These are phyloP conservation scores for Coptodon bakossiorum DNA, from an alignment of 2,113 vertebrate species.

Conservation along the genomic window DNA sequence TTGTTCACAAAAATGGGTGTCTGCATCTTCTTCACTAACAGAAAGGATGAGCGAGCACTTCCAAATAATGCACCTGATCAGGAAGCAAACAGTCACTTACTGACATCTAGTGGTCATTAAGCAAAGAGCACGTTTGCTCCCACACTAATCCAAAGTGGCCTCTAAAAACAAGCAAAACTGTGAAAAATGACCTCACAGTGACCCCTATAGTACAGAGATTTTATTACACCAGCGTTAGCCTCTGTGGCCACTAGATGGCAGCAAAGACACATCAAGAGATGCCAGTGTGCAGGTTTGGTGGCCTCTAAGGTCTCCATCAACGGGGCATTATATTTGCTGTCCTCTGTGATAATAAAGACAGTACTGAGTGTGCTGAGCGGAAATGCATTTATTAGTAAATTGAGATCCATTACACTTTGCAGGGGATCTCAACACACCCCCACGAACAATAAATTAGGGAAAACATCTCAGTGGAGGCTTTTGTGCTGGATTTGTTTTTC, in stretches of 20 bases:
- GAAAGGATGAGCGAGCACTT: background rate
- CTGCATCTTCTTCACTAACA: background rate
- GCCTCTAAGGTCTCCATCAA: background rate
- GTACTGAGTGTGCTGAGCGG: background rate
- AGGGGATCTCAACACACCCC: background rate
- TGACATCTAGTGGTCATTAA: conserved; percentile 37
- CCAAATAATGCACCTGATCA: background rate
- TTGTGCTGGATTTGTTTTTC: background rate
- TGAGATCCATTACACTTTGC: conserved; percentile 16
- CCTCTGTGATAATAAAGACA: conserved; percentile 2
- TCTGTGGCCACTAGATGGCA: conserved; percentile 38
- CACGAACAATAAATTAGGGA: conserved; percentile 8
- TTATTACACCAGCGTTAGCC: background rate
- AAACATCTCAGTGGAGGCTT: background rate
- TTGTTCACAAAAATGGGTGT: background rate
- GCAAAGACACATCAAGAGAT: conserved; percentile 12
- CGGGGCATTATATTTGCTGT: background rate
- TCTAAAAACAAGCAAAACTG: background rate
- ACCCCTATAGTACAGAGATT: conserved; percentile 4
- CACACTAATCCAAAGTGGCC: background rate
- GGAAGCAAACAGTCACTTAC: background rate
- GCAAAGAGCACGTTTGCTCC: background rate
- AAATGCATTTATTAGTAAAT: background rate
- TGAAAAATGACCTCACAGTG: conserved; percentile 12
- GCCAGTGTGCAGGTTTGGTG: background rate